Conservation (phyloP, 92 coral and sea anemone species). For the Palythoa caribaeorum region DNA sequence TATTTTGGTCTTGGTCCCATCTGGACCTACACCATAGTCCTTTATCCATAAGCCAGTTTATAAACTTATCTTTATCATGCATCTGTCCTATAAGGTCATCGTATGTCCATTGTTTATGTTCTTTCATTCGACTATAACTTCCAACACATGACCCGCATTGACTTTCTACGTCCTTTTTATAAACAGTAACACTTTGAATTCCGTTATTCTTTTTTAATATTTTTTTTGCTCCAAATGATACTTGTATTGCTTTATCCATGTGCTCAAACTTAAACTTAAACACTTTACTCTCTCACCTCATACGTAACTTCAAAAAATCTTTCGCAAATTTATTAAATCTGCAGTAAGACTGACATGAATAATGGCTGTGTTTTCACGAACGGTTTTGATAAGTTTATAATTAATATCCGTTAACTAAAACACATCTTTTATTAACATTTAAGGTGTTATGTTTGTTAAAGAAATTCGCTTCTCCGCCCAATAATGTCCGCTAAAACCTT, state of each 20-base stretch:
- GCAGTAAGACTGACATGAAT: not conserved
- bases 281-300: not conserved
- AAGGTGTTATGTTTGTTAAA: not conserved
- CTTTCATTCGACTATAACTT: conserved; percentile 22
- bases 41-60: conserved; percentile 42
- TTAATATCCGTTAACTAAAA: not conserved
- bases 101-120: conserved; percentile 27
- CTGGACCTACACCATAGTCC: too few species aligned
- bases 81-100: conserved; percentile 36
- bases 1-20: too few species aligned
- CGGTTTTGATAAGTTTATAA: not conserved
- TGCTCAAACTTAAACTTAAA: not conserved
- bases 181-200: not conserved
- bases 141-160: conserved; percentile 17
- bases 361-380: not conserved
- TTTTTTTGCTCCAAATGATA: conserved; percentile 1
- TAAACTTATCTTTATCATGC: conserved; percentile 14
- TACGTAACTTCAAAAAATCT: not conserved
- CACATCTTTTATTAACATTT: conserved; percentile 1
- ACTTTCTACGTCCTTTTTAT: conserved; percentile 15
- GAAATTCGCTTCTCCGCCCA: not conserved
- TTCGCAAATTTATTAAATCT: not conserved
- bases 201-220: conserved; percentile 2
- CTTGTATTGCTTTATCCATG: conserved; percentile 15
- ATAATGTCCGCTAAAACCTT: conserved; percentile 2